A percentile compares a stretch with the other conserved stretches of the same genome.
These are phyloP conservation scores for Mormoops blainvillei DNA, from an alignment of 2,113 vertebrate species.

Conservation along the genomic window DNA sequence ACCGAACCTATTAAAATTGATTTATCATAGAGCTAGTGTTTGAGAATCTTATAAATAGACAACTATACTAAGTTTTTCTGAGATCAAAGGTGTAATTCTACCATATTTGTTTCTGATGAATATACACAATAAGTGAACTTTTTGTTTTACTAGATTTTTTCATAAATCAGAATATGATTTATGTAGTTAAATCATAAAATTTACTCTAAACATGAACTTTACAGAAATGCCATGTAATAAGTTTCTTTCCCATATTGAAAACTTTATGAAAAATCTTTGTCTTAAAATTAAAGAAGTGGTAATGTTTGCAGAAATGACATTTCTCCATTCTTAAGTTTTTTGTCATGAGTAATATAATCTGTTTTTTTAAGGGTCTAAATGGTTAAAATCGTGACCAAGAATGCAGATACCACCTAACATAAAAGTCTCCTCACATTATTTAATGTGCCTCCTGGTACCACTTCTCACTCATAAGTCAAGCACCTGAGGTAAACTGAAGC, in stretches of 20 bases:
- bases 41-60: neutral
- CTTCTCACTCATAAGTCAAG: slow-evolving; percentile 13
- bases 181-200: neutral
- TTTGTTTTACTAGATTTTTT: neutral
- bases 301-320: neutral
- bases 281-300: slow-evolving; percentile 6
- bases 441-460: slow-evolving; percentile 1
- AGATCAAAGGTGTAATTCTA: neutral
- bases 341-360: slow-evolving; percentile 33
- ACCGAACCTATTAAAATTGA: neutral
- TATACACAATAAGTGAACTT: neutral
- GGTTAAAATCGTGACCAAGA: slow-evolving; percentile 57
- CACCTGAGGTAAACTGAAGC: neutral
- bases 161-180: neutral
- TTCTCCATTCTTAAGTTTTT: neutral
- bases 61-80: neutral
- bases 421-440: slow-evolving; percentile 56
- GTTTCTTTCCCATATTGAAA: neutral
- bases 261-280: neutral
- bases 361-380: slow-evolving; percentile 67
- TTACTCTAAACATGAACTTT: neutral
- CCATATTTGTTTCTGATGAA: neutral
- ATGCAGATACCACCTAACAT: slow-evolving; percentile 46
- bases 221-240: neutral
- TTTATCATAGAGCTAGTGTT: neutral